A percentile compares a stretch with the other conserved stretches of the same genome.
These are phyloP conservation scores for Donacobius atricapilla DNA, from an alignment of 2,113 vertebrate genomes.

Conservation along the genomic window DNA sequence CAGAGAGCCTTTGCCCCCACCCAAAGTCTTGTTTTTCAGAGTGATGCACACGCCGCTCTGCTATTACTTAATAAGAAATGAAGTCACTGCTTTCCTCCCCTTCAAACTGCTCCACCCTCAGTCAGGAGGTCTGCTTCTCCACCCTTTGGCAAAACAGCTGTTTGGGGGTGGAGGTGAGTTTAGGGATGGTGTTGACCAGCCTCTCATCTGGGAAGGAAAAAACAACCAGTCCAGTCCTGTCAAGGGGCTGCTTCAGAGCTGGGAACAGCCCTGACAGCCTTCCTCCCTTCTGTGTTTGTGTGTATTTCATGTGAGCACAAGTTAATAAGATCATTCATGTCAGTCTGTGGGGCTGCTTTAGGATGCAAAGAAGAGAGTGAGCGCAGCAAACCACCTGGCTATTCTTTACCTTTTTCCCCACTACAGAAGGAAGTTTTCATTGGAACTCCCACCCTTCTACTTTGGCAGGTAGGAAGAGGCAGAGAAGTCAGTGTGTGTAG, in stretches of 20 bases:
- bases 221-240: not conserved
- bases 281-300: not conserved
- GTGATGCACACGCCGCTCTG: not conserved
- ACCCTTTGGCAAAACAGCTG: conserved; percentile 60
- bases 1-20: conserved; percentile 6
- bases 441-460: not conserved
- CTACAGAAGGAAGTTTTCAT: not conserved
- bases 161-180: conserved; percentile 39
- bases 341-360: not conserved
- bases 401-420: not conserved
- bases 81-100: conserved; percentile 47
- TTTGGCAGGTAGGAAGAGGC: not conserved
- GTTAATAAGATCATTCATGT: not conserved
- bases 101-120: conserved; percentile 56
- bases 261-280: not conserved
- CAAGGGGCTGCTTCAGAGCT: not conserved
- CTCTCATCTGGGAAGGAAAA: not conserved
- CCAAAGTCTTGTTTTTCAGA: not conserved
- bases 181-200: not conserved
- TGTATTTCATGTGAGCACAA: not conserved
- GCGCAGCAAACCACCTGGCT: not conserved
- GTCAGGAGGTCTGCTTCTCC: conserved; percentile 19
- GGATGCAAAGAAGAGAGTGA: not conserved
- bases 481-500: not conserved
- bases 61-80: conserved; percentile 50